Percentiles rank a stretch among this genome's conserved stretches.
Evolutionary conservation across 2,113 vertebrate genomes (phyloP).

Genomic region (Protobothrops mucrosquamatus): DNA sequence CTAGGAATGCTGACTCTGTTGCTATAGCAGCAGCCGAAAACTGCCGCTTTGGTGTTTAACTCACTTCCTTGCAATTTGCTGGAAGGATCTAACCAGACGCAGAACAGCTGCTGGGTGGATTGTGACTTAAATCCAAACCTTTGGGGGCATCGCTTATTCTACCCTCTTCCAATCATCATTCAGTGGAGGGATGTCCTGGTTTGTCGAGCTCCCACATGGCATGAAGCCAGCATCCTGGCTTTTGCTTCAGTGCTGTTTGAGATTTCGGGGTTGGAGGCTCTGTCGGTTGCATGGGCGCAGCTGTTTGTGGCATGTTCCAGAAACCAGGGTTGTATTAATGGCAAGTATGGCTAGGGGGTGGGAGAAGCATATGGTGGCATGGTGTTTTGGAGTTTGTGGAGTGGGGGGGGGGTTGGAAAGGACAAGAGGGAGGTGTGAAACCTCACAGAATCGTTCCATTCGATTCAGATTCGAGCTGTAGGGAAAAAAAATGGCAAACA

Average conservation of each 20-base stretch:
- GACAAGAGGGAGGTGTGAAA: background rate
- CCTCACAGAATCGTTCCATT: background rate
- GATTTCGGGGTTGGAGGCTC: background rate
- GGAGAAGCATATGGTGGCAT: background rate
- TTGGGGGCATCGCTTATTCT: background rate
- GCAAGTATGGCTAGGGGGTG: background rate
- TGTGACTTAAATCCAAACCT: background rate
- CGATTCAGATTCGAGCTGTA: background rate
- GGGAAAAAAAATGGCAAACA: background rate
- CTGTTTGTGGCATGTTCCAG: background rate
- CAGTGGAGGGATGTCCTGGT: background rate
- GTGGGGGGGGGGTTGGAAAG: background rate
- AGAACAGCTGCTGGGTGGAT: background rate
- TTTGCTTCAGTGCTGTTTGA: background rate
- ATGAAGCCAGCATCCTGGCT: background rate
- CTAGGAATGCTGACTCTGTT: background rate
- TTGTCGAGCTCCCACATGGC: background rate
- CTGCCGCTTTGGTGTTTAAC: background rate
- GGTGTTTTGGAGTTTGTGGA: background rate
- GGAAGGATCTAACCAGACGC: too few relatives aligned
- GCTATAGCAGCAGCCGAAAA: slow-evolving; percentile 20
- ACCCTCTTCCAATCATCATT: too few relatives aligned
- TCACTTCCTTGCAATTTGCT: background rate
- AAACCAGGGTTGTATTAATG: background rate
- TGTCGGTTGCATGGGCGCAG: background rate